Conservation (phyloP, 2,888 invertebrate species). For the Polyommatus iphigenia region DNA sequence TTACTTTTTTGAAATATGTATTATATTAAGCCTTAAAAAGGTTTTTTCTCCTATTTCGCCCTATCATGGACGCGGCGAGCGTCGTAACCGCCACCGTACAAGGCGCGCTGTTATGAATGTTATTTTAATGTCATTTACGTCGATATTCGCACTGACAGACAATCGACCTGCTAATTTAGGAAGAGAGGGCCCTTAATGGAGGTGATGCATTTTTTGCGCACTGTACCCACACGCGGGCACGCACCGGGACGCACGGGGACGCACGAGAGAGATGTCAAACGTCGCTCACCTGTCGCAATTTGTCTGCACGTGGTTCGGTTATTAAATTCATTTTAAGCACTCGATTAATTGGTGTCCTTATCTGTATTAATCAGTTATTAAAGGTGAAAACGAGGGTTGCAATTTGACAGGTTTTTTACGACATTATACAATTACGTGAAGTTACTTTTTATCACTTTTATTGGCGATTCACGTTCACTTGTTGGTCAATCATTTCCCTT, state of each 20-base stretch:
- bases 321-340: slow-evolving; percentile 65
- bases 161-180: no score
- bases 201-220: not conserved
- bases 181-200: no score
- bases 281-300: slow-evolving; percentile 62
- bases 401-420: not conserved
- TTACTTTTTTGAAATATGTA: no score
- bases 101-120: no score
- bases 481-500: not conserved
- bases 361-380: slow-evolving; percentile 46
- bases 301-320: slow-evolving; percentile 70
- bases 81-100: no score
- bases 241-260: not conserved
- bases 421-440: not conserved
- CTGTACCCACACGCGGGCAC: not conserved
- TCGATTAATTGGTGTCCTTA: slow-evolving; percentile 66
- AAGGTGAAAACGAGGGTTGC: not conserved
- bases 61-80: no score
- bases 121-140: no score
- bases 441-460: not conserved
- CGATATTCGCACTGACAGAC: no score
- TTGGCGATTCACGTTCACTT: not conserved
- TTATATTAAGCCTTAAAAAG: no score
- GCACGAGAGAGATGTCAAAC: slow-evolving; percentile 27
- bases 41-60: no score